These are phyloP conservation scores for Rhyzopertha dominica DNA, from an alignment of 1,140 invertebrate genomes.

Conservation along the genomic window DNA sequence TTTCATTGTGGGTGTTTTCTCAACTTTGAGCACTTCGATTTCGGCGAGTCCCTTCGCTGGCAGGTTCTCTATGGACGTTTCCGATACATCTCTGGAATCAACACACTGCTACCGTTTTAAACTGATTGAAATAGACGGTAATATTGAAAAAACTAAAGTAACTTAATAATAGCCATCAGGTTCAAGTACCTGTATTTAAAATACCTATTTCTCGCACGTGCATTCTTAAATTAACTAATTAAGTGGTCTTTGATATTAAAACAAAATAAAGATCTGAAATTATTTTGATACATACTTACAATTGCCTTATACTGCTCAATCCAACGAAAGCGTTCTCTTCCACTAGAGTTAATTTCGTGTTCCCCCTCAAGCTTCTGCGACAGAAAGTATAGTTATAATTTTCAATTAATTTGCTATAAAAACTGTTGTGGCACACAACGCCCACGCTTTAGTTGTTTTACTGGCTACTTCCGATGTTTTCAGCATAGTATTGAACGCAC, in stretches of 20 bases:
- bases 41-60: conserved; percentile 68
- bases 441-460: no score
- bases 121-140: neutral
- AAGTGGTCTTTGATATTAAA: neutral
- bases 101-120: conserved; percentile 20
- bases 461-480: no score
- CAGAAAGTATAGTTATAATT: conserved; percentile 13
- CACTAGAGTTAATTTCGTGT: conserved; percentile 54
- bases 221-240: neutral
- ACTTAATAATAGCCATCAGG: no score
- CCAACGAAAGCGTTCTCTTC: conserved; percentile 63
- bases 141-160: no score
- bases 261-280: conserved; percentile 10
- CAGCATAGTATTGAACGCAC: no score
- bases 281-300: conserved; percentile 52
- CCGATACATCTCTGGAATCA: conserved; percentile 62
- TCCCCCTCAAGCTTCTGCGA: conserved; percentile 64
- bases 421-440: no score
- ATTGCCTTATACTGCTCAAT: conserved; percentile 52
- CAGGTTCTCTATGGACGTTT: conserved; percentile 65
- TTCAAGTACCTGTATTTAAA: no score
- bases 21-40: conserved; percentile 65
- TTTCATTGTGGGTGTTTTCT: conserved; percentile 66
- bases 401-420: no score
- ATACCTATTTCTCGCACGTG: no score